phyloP scores from a whole-genome alignment of 2,797 vertebrate genomes.

The Gephyroberyx darwinii region DNA sequence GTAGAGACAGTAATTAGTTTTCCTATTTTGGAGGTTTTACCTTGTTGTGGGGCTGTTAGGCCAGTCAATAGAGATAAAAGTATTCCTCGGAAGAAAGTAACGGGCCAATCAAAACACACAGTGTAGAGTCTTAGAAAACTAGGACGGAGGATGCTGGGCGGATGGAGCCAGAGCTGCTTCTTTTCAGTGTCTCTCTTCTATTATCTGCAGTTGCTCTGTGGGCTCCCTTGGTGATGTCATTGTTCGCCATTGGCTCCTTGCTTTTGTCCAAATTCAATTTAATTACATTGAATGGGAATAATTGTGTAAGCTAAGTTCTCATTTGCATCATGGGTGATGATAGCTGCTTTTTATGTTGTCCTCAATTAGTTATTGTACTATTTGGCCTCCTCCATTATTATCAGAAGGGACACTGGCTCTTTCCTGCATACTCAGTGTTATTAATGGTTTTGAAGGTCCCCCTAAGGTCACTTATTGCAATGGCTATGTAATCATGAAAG shows the following conservation, averaged over 20 bases:
- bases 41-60: constrained; percentile 39
- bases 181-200: constrained; percentile 23
- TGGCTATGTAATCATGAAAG: constrained; percentile 28
- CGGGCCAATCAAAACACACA: constrained; percentile 39
- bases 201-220: constrained; percentile 33
- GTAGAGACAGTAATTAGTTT: constrained; percentile 57
- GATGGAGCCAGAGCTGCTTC: constrained; percentile 3
- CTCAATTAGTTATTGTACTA: constrained; percentile 21
- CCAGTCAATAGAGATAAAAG: constrained; percentile 43
- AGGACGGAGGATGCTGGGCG: background rate
- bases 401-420: constrained; percentile 12
- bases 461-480: constrained; percentile 8
- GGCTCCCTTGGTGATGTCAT: constrained; percentile 16
- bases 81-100: constrained; percentile 37
- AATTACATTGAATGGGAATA: constrained; percentile 48
- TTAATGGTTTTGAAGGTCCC: constrained; percentile 47
- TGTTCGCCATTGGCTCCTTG: background rate
- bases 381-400: constrained; percentile 25
- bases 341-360: constrained; percentile 26
- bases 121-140: constrained; percentile 4
- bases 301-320: constrained; percentile 33
- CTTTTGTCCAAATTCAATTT: constrained; percentile 45
- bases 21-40: constrained; percentile 42
- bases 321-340: constrained; percentile 51
- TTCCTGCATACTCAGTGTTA: constrained; percentile 2